Base-by-base conservation (phyloP, 2,113 vertebrate genomes). In the Sapayoa aenigma region DNA sequence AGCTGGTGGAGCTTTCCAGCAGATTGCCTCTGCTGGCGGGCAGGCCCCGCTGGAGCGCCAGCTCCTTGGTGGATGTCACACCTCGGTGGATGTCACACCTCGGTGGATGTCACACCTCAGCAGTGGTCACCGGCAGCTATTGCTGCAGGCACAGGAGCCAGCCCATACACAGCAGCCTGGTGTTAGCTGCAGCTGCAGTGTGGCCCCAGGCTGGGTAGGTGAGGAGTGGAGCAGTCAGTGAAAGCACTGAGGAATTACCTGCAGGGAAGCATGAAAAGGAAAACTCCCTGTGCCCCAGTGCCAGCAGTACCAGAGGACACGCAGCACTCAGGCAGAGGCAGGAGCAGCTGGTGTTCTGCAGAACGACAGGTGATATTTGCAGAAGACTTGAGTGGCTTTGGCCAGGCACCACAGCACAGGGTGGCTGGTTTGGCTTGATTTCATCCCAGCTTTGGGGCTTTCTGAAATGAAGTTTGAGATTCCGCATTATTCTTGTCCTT, bases 381-480 rank as follows among this genome's bases (percentile, higher is more conserved):
- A 41, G 75, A 39, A 68, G 53, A 2, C 80, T 56, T 8, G 2
- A 16, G 81, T 30, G 53, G 49, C 69, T 56, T 60, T 56, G 62
- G 56, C 50, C 9, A 0, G 35, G 37, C 75, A 39, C 81, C 42
- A 1, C 62, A 21, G 59, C 69, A 11, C 56, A 21, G n/a, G 8
- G 49, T 21, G 91, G 49, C 49, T 72, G 89, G 5, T 67, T 63
- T 41, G 93, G 59, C 58, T 82, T 56, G 91, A 46, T 95, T 91
- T 76, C 77, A 0, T 24, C 13, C 63, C 44, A 35, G 85, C 84
- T 79, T 30, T 65, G 79, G 74, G 87, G 87, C 87, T 95, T 78
- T 91, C 91, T 50, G 47, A 83, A 95, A 85, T 62, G 63, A 84
- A 95, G 79, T 96, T 90, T 47, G 82, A 79, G 92, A 62, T 93